These are phyloP conservation scores for Serrognathus titanus DNA, from an alignment of 2,888 invertebrate species.

Conservation along the genomic window DNA sequence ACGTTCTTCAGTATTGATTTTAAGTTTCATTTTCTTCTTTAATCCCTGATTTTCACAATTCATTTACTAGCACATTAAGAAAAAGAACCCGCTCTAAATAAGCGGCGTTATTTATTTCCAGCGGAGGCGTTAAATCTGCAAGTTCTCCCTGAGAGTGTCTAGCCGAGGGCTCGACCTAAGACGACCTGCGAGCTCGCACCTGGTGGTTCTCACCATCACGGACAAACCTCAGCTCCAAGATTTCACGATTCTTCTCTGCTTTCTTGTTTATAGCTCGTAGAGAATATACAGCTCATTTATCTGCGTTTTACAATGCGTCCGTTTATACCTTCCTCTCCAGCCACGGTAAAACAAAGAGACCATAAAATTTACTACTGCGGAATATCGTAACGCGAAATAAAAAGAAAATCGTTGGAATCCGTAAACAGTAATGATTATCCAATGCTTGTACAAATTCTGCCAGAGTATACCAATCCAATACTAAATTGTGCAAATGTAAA, in stretches of 20 bases:
- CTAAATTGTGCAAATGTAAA: too few relatives aligned
- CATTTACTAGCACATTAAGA: not conserved
- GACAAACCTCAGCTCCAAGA: constrained; percentile 45
- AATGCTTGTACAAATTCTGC: too few relatives aligned
- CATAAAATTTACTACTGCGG: not conserved
- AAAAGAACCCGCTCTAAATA: not conserved
- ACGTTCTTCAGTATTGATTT: not conserved
- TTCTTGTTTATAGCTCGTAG: constrained; percentile 38
- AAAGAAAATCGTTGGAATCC: not conserved
- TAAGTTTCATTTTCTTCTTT: not conserved
- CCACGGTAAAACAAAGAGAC: not conserved
- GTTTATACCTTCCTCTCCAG: not conserved
- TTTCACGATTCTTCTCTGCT: constrained; percentile 41
- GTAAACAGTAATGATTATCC: not conserved
- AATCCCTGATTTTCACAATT: not conserved
- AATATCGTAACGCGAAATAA: not conserved
- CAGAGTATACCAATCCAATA: too few relatives aligned
- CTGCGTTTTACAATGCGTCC: constrained; percentile 1
- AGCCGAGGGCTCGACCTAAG: not conserved
- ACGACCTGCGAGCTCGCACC: constrained; percentile 27
- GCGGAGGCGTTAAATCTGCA: not conserved
- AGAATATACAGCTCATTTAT: constrained; percentile 29
- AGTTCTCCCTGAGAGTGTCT: not conserved
- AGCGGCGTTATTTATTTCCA: not conserved
- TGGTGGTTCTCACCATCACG: constrained; percentile 40